Percentiles rank a stretch among this genome's conserved stretches.
These are phyloP conservation scores for Cyrtodaria siliqua DNA, from an alignment of 2,888 invertebrate species.

Conservation along the genomic window DNA sequence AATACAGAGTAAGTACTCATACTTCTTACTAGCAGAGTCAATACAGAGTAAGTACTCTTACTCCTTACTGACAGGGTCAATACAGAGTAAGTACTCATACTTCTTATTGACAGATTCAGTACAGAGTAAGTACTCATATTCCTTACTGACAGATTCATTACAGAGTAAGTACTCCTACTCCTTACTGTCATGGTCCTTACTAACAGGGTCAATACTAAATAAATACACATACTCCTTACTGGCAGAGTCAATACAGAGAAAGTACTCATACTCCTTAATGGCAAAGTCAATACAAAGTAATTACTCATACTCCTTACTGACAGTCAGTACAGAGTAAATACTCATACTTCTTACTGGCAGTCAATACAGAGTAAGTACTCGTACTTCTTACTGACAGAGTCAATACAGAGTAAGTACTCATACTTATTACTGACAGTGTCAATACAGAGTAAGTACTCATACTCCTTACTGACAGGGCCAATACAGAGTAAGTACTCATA, in stretches of 20 bases:
- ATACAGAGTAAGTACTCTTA: conserved; percentile 66
- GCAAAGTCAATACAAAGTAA: conserved; percentile 75
- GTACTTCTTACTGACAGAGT: conserved; percentile 46
- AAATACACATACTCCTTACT: conserved; percentile 52
- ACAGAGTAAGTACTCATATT: conserved; percentile 64
- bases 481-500: conserved; percentile 48
- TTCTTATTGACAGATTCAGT: no score
- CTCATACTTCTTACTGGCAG: no score
- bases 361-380: conserved; percentile 70
- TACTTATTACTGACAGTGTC: no score
- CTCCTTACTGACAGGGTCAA: conserved; percentile 49
- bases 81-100: conserved; percentile 43
- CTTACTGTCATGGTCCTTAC: no score
- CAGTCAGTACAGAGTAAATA: conserved; percentile 54
- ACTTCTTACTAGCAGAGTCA: no score
- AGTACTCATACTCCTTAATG: no score
- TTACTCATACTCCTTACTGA: conserved; percentile 46
- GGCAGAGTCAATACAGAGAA: conserved; percentile 51
- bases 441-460: conserved; percentile 68
- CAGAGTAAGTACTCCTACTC: conserved; percentile 44
- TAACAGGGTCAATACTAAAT: conserved; percentile 51
- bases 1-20: conserved; percentile 50
- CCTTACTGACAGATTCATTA: conserved; percentile 44
- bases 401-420: conserved; percentile 48
- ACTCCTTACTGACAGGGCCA: conserved; percentile 46